Base-by-base conservation (phyloP, 2,888 invertebrate species). In the Aleiodes testaceus region DNA sequence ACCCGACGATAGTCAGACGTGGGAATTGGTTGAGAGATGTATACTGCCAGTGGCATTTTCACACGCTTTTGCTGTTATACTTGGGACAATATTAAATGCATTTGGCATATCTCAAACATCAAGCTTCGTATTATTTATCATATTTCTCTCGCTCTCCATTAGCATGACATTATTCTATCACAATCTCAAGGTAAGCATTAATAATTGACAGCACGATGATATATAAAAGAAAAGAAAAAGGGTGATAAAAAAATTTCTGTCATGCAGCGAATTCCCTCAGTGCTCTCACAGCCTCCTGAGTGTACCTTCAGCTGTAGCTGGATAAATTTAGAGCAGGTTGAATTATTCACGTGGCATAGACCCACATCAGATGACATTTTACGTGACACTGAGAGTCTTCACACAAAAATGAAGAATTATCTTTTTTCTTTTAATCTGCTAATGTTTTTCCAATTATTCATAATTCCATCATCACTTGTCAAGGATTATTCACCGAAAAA, bases 161-260 rank as follows among this genome's bases (percentile, higher is more conserved):
- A 93, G 93, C 26, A 92, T 93, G 2, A 92, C 95, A 9, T 90
- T 95, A 87, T 95, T 95, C 88, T 95, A 95, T 88, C 95, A 95
- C 83, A 95, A 94, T 84, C 89, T 95, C 63, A 94, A 94, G 93
- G 95, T 94, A 89, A 90, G 72, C 45, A 16, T 70, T 49, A 20
- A 18, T 61, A 44, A 59, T 59, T 66, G 20, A 66, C 11, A 2
- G 16, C n/a, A 61, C 2, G 7, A 61, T 42, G 16, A 26, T 26
- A 26, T 26, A 26, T 3, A 26, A 26, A 42, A 18, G 7, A 14
- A 47, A 47, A 14, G 1, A 47, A 14, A 47, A 47, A 14, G 47
- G 47, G 47, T 26, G 26, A 26, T 26, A 16, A 14, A 61, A 20
- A 63, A 45, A 22, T n/a, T 11, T 45, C 44, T 45, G 42, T 16